phyloP scores from a whole-genome alignment of 2,888 invertebrate genomes.

The Camptogramma bilineatum region DNA sequence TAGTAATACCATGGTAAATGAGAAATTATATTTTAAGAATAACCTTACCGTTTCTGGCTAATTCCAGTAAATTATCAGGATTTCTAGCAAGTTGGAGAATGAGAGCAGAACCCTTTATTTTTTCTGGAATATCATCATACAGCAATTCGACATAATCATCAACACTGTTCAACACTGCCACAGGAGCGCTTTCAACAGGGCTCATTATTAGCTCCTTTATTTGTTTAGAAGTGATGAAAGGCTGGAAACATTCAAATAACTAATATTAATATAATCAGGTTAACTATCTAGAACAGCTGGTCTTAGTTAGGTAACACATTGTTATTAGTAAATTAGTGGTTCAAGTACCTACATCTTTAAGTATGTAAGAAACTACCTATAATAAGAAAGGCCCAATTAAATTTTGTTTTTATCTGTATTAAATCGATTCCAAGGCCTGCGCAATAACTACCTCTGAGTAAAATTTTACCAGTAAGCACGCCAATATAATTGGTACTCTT shows the following conservation, averaged over 20 bases:
- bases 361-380: too few species aligned
- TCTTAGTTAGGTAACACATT: not conserved
- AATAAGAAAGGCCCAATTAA: too few species aligned
- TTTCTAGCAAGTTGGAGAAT: constrained; percentile 96
- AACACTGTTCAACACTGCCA: constrained; percentile 91
- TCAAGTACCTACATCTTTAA: not conserved
- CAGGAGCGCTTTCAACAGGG: constrained; percentile 84
- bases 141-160: constrained; percentile 98
- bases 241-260: constrained; percentile 10
- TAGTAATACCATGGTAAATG: not conserved
- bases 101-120: constrained; percentile 95
- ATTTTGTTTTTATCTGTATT: too few species aligned
- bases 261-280: not conserved
- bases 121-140: constrained; percentile 97
- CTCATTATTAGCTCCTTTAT: constrained; percentile 60
- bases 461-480: too few species aligned
- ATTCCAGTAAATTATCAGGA: constrained; percentile 96
- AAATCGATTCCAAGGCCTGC: not conserved
- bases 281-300: not conserved
- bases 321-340: not conserved
- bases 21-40: not conserved
- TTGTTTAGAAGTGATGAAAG: constrained; percentile 3
- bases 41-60: constrained; percentile 94
- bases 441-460: too few species aligned
- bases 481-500: too few species aligned